Conservation (phyloP, 2,888 invertebrate species). For the Drosophila limbata region DNA sequence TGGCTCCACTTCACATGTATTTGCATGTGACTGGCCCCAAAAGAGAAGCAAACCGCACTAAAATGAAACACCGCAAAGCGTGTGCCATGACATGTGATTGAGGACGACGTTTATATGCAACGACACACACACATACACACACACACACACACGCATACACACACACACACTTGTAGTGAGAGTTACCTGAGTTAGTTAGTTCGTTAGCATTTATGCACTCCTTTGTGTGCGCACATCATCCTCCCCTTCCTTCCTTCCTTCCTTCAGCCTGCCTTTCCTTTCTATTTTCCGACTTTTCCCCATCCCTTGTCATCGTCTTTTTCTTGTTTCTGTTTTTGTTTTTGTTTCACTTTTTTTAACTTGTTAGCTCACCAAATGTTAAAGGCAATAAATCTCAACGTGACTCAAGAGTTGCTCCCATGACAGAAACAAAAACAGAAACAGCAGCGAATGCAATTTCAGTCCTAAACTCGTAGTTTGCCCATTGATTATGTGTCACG, state of each 20-base stretch:
- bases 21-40: slow-evolving; percentile 59
- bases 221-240: slow-evolving; percentile 59
- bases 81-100: slow-evolving; percentile 81
- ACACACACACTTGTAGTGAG: slow-evolving; percentile 20
- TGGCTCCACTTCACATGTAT: slow-evolving; percentile 59
- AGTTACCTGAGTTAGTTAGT: slow-evolving; percentile 75
- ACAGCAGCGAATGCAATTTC: slow-evolving; percentile 5
- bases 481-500: slow-evolving; percentile 34
- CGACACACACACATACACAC: slow-evolving; percentile 29
- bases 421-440: neutral
- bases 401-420: slow-evolving; percentile 28
- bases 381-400: slow-evolving; percentile 67
- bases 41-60: slow-evolving; percentile 63
- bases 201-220: slow-evolving; percentile 80
- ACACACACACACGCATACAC: slow-evolving; percentile 24
- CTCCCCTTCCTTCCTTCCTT: neutral
- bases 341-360: slow-evolving; percentile 16
- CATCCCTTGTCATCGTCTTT: neutral
- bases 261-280: neutral
- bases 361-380: slow-evolving; percentile 59
- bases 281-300: slow-evolving; percentile 4
- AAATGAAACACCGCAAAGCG: slow-evolving; percentile 79
- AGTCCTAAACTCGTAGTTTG: slow-evolving; percentile 14
- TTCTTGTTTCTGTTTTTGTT: slow-evolving; percentile 1
- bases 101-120: slow-evolving; percentile 76